Evolutionary conservation across 2,888 invertebrate species (phyloP).

Genomic region (Ctena decussata): DNA sequence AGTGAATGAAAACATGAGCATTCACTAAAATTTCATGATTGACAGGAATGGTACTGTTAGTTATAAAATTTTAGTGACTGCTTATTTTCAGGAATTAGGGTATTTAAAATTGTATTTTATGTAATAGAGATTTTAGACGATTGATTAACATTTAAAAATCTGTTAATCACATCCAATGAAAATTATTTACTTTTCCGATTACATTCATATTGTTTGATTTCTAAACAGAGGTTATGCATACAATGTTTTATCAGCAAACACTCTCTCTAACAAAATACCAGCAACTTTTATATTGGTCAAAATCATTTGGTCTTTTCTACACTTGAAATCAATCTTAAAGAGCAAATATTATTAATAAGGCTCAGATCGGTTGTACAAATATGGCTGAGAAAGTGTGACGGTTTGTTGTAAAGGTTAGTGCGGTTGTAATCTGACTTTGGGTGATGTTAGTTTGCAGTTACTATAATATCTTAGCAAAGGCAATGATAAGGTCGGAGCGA

Average conservation of each 20-base stretch:
- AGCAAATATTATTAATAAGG: not conserved
- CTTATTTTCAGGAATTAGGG: too few relatives aligned
- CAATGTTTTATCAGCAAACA: not conserved
- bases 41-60: too few relatives aligned
- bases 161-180: not conserved
- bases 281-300: not conserved
- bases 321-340: not conserved
- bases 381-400: not conserved
- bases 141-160: not conserved
- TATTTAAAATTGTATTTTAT: too few relatives aligned
- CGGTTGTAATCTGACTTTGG: not conserved
- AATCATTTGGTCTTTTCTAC: not conserved
- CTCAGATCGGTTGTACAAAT: not conserved
- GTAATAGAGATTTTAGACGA: not conserved
- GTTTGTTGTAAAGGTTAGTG: not conserved
- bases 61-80: too few relatives aligned
- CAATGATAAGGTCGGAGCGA: not conserved
- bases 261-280: not conserved
- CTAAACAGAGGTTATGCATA: not conserved
- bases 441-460: not conserved
- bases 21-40: too few relatives aligned
- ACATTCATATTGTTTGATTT: not conserved
- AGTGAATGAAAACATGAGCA: too few relatives aligned
- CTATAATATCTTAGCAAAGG: conserved; percentile 4
- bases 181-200: conserved; percentile 1